Base-by-base conservation (phyloP, 2,888 invertebrate genomes). In the Amblyjoppa fuscipennis region DNA sequence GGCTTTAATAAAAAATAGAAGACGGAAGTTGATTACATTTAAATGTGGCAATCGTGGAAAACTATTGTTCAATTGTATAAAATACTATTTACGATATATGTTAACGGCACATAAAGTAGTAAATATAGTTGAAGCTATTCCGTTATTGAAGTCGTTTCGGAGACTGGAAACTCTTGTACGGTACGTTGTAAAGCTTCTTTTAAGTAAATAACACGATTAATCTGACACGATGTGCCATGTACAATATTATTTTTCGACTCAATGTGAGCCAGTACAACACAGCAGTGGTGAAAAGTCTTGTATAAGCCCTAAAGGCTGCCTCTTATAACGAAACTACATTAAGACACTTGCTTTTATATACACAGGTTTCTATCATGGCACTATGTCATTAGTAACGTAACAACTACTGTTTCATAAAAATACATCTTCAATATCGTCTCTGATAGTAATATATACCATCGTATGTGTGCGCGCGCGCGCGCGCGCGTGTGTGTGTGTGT, bases 221-320 rank as follows among this genome's bases (percentile, higher is more conserved):
- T 70, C 81, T 64, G 45, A 73, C 41, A 76, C 28, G 68, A 73
- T 13, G 13, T 61, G n/a, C 28, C 51, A 66, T 64, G 51, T 49
- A 71, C 76, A 82, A 83, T 69, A 80, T 76, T 76, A 77, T 77
- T 74, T 77, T 69, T 66, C 74, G 88, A 83, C 92, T 93, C 92
- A 93, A 92, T 92, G 89, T 92, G 92, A 92, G 92, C 87, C 92
- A 92, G 88, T 88, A 88, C 81, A 86, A 87, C 56, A 71, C 82
- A 76, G 78, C 51, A 31, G 6, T 75, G 38, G 78, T 13, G 78
- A 68, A 75, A 73, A 79, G 75, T 76, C 75, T 79, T 76, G 75
- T 76, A 76, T 79, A 70, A 79, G 70, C 49, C 25, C 78, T 75
- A 74, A 61, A 81, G 78, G 73, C 70, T 84, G 73, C 77, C 56